These are phyloP conservation scores for Diadophis punctatus DNA, from an alignment of 2,113 vertebrate species.

Conservation along the genomic window DNA sequence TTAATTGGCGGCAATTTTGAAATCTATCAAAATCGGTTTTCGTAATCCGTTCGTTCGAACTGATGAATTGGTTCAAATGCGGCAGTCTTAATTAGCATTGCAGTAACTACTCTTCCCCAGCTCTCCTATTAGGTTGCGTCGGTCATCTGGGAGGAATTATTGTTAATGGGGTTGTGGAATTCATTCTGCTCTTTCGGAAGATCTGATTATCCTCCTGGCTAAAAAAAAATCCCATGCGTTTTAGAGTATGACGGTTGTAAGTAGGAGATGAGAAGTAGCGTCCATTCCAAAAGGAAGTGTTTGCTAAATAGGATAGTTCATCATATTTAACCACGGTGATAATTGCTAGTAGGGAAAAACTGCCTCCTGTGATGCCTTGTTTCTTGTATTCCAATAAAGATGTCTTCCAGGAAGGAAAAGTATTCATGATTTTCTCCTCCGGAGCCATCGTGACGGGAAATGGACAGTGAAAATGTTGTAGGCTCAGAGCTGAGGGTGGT, in stretches of 20 bases:
- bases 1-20: neutral
- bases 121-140: rapidly evolving
- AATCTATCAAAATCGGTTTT: neutral
- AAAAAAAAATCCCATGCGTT: slow-evolving; percentile 48
- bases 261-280: neutral
- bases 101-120: neutral
- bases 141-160: neutral
- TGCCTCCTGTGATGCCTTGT: slow-evolving; percentile 9
- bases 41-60: neutral
- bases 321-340: slow-evolving; percentile 43
- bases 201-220: slow-evolving; percentile 60
- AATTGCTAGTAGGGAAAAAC: slow-evolving; percentile 14
- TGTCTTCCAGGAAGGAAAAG: slow-evolving; percentile 27
- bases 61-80: neutral
- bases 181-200: slow-evolving; percentile 29
- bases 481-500: slow-evolving; percentile 26
- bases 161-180: neutral
- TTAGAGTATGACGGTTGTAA: slow-evolving; percentile 26
- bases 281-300: slow-evolving; percentile 33
- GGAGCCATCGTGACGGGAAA: slow-evolving; percentile 36
- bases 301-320: slow-evolving; percentile 27
- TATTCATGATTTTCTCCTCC: slow-evolving; percentile 36
- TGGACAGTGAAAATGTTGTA: neutral
- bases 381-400: slow-evolving; percentile 29
- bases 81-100: neutral